These are phyloP conservation scores for Drosophila oshimai DNA, from an alignment of 1,140 invertebrate species.

Conservation along the genomic window DNA sequence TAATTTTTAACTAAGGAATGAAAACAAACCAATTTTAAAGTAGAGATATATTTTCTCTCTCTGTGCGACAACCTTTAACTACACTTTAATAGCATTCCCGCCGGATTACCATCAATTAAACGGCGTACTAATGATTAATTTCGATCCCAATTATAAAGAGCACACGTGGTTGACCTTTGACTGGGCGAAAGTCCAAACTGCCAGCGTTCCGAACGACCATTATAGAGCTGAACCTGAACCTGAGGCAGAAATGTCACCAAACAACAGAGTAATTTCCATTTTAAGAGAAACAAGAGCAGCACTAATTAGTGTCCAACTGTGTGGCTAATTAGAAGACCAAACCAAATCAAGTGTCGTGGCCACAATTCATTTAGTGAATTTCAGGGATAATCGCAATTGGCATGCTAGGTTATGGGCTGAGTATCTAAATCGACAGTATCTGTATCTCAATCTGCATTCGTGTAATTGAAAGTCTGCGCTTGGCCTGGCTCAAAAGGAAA, in stretches of 20 bases:
- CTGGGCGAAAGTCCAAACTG: slow-evolving; percentile 24
- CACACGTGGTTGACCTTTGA: slow-evolving; percentile 38
- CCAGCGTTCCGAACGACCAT: slow-evolving; percentile 19
- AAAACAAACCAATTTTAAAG: too few relatives aligned
- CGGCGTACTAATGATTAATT: background rate
- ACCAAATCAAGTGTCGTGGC: slow-evolving; percentile 25
- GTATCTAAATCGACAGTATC: slow-evolving; percentile 7
- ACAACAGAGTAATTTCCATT: slow-evolving; percentile 32
- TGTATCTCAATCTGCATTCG: slow-evolving; percentile 46
- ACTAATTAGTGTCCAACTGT: slow-evolving; percentile 44
- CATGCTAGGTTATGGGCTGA: slow-evolving; percentile 2
- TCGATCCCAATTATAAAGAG: background rate
- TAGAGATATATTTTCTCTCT: background rate
- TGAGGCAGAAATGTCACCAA: slow-evolving; percentile 30
- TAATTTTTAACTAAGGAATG: too few relatives aligned
- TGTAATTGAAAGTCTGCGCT: slow-evolving; percentile 66
- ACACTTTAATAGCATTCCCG: background rate
- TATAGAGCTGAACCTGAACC: slow-evolving; percentile 19
- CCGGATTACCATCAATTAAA: slow-evolving; percentile 13
- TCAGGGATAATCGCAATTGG: slow-evolving; percentile 5
- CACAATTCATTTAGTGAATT: slow-evolving; percentile 29
- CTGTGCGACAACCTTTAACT: slow-evolving; percentile 1
- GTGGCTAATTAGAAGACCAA: slow-evolving; percentile 43
- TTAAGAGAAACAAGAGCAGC: slow-evolving; percentile 3
- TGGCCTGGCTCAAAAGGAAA: slow-evolving; percentile 51